A percentile compares a stretch with the other conserved stretches of the same genome.
phyloP scores from a whole-genome alignment of 2,113 vertebrate species.

The Merops nubicus region DNA sequence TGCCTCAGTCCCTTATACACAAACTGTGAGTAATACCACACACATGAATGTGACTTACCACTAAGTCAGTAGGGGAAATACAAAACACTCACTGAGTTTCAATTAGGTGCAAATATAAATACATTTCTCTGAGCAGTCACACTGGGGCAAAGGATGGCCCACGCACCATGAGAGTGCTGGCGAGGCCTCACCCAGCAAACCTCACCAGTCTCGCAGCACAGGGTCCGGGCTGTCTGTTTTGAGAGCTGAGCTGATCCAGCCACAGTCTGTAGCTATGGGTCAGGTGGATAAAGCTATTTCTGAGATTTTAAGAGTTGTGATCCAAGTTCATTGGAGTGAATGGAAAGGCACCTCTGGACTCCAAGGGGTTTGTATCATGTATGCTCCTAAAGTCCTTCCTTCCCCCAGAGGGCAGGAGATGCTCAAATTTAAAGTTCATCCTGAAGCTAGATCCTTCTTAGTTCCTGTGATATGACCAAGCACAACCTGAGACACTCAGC shows the following conservation, averaged over 20 bases:
- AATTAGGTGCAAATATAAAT: background rate
- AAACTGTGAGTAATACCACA: background rate
- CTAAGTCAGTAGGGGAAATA: background rate
- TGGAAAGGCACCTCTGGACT: background rate
- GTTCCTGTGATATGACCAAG: background rate
- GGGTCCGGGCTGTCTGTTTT: background rate
- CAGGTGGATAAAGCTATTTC: background rate
- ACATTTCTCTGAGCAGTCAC: background rate
- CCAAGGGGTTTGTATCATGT: background rate
- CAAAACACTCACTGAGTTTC: background rate
- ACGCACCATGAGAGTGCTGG: fast-evolving
- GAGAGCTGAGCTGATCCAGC: fast-evolving
- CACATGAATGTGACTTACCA: background rate
- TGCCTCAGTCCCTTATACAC: background rate
- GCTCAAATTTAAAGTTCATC: background rate
- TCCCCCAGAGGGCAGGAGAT: background rate
- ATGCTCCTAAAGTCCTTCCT: background rate
- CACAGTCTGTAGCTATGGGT: background rate
- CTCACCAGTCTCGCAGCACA: background rate
- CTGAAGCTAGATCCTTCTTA: background rate
- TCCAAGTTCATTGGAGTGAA: background rate
- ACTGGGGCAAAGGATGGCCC: background rate
- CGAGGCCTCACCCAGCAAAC: background rate
- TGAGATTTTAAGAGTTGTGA: background rate
- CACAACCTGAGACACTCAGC: background rate